Conservation (phyloP, 2,797 vertebrate genomes). For the Gastrophryne carolinensis region DNA sequence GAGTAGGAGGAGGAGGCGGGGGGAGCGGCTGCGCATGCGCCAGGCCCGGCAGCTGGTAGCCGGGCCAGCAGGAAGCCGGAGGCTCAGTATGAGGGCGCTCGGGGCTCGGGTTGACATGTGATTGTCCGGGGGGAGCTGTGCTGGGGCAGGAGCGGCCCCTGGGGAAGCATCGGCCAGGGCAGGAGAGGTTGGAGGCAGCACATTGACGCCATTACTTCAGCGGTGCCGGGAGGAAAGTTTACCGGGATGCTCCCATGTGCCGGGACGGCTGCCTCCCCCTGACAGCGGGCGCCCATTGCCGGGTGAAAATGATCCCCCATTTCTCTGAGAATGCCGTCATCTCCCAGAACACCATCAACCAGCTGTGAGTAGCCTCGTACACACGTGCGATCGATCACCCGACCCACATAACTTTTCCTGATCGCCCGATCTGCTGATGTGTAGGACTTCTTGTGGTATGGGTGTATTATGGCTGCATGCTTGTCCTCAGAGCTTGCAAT, state of each 20-base stretch:
- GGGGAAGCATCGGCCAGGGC: background rate
- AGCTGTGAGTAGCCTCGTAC: constrained; percentile 88
- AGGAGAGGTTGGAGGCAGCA: background rate
- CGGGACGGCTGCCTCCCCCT: constrained; percentile 61
- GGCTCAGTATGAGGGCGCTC: background rate
- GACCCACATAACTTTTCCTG: too few relatives aligned
- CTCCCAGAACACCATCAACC: constrained; percentile 87
- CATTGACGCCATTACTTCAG: background rate
- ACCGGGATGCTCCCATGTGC: constrained; percentile 25
- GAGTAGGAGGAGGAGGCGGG: background rate
- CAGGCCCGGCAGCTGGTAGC: background rate
- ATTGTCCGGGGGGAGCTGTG: background rate
- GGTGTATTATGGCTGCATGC: too few relatives aligned
- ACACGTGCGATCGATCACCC: too few relatives aligned
- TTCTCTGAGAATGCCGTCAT: constrained; percentile 86
- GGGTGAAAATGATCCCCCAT: constrained; percentile 85
- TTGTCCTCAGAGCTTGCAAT: too few relatives aligned
- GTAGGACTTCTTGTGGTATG: too few relatives aligned
- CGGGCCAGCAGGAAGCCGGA: constrained; percentile 10
- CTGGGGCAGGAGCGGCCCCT: background rate
- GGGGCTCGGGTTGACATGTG: constrained; percentile 23
- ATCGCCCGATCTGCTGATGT: too few relatives aligned
- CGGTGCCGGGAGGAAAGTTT: background rate
- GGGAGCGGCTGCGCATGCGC: background rate
- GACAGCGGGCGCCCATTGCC: constrained; percentile 85